phyloP scores from a whole-genome alignment of 1,140 invertebrate species.

The Drosophila paulistorum region DNA sequence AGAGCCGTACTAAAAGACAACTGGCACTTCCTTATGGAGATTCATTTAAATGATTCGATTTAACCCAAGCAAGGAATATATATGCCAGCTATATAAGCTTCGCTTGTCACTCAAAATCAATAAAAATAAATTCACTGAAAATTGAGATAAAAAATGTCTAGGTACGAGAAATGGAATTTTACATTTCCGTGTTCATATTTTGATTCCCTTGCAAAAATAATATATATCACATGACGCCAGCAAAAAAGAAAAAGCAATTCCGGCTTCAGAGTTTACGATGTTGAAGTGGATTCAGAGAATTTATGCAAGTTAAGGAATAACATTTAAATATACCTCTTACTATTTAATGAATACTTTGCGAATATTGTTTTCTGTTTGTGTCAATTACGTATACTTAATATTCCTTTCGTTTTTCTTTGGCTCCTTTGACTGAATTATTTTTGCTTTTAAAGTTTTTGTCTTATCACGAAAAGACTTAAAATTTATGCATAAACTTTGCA shows the following conservation, averaged over 20 bases:
- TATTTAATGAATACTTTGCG: no score
- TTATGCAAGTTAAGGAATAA: no score
- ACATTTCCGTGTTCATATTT: conserved; percentile 62
- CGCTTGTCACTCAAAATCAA: conserved; percentile 53
- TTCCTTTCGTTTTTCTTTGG: no score
- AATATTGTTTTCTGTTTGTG: not conserved
- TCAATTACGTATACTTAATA: not conserved
- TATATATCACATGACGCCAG: not conserved
- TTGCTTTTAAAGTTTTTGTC: not conserved
- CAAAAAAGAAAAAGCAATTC: no score
- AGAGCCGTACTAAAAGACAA: not conserved
- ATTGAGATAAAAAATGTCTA: conserved; percentile 39
- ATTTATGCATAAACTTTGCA: conserved; percentile 10
- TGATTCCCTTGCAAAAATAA: conserved; percentile 6
- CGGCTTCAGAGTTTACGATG: no score
- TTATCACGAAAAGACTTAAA: not conserved
- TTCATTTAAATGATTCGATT: conserved; percentile 25
- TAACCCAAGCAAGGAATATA: not conserved
- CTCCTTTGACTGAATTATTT: no score
- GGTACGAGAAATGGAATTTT: conserved; percentile 28
- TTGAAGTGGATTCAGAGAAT: no score
- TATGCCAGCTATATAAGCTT: conserved; percentile 10
- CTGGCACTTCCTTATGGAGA: conserved; percentile 21
- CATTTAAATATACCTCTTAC: no score
- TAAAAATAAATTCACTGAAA: conserved; percentile 43